Conservation (phyloP, 2,113 vertebrate genomes). For the Sorex fumeus region DNA sequence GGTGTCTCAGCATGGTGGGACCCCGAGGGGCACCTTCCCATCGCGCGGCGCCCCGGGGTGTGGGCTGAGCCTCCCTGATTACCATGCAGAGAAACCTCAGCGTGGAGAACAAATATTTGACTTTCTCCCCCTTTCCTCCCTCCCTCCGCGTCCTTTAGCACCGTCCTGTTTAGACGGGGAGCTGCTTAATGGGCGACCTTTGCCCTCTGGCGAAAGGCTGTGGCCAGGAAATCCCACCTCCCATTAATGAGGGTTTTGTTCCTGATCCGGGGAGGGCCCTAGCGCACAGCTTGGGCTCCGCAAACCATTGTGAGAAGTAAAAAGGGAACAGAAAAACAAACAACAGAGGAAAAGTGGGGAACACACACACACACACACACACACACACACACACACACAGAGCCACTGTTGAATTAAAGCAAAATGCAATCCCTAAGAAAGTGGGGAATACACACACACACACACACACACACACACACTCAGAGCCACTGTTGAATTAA, state of each 20-base stretch:
- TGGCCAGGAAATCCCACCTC: constrained; percentile 90
- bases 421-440: no score
- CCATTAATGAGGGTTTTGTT: constrained; percentile 89
- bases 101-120: constrained; percentile 90
- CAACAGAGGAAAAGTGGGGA: constrained; percentile 58
- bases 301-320: constrained; percentile 85
- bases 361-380: no score
- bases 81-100: constrained; percentile 82
- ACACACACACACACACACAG: no score
- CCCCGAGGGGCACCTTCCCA: constrained; percentile 79
- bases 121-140: constrained; percentile 51
- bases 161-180: constrained; percentile 87
- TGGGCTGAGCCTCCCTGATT: neutral
- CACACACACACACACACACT: no score
- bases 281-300: constrained; percentile 85
- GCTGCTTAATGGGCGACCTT: constrained; percentile 90
- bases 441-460: no score
- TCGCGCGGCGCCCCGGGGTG: no score
- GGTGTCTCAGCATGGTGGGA: constrained; percentile 86
- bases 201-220: constrained; percentile 90
- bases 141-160: constrained; percentile 84
- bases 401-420: no score
- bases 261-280: constrained; percentile 83
- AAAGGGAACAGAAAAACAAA: constrained; percentile 79
- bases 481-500: no score